Base-by-base conservation (phyloP, 2,888 invertebrate genomes). In the Pseudeuparius sepicola region DNA sequence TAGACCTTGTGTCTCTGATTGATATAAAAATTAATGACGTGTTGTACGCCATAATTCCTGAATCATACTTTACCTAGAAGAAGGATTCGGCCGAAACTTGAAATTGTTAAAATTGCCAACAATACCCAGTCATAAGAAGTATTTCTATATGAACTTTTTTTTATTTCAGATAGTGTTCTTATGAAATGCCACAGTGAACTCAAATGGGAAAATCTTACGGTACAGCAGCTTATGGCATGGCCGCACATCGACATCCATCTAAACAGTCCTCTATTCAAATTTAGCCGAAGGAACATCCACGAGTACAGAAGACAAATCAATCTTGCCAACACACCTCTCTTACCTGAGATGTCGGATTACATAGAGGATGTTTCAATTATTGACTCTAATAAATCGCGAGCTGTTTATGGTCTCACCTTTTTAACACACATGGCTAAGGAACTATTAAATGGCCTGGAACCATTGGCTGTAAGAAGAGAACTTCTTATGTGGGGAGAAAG, bases 211-310 rank as follows among this genome's bases (percentile, higher is more conserved):
- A 36, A 18, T 12, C 39, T 45, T 6, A 32, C 37, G 10, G 20
- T 46, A 9, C 40, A 28, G 26, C 45, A 50, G 24, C 34, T 50
- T 12, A 33, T 49, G 9, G 41, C 47, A 18, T 50, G 50, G 50
- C 50, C 50, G 14, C 35, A 46, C 20, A 37, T 50, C 13, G 47
- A 43, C 18, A 40, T 49, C 2, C 45, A 48, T 40, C 38, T 48
- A 31, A 31, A 24, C 5, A 40, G 39, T 29, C 39, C 46, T 11
- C 37, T 48, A 32, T 44, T 49, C 9, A 28, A 39, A 4, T 49
- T 50, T 36, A 39, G 31, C 20, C 37, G 50, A 36, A 40, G 24
- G 24, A 47, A 44, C 28, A 31, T 40, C 6, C 42, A 38, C 18
- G 40, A 46, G 31, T 42, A 39, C 30, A 26, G 31, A 7, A 40